phyloP scores from a whole-genome alignment of 1,140 invertebrate species.

The Zaprionus taronus region DNA sequence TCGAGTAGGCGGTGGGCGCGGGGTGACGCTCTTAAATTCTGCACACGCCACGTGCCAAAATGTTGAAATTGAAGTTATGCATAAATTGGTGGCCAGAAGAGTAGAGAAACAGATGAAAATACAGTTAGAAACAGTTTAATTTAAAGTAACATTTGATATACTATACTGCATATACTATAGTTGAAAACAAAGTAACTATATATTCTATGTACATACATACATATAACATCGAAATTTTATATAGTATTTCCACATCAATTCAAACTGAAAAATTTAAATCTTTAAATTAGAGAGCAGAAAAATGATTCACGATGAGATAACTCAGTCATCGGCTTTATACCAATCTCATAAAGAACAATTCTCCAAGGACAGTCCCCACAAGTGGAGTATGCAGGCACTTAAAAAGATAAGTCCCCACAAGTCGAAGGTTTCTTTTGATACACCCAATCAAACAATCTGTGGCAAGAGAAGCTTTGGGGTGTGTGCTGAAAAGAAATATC shows the following conservation, averaged over 20 bases:
- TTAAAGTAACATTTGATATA: neutral
- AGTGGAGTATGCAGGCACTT: too few relatives aligned
- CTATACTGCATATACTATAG: too few relatives aligned
- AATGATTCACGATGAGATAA: neutral
- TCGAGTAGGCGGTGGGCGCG: slow-evolving; percentile 40
- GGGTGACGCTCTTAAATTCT: slow-evolving; percentile 32
- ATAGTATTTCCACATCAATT: neutral
- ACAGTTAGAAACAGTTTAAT: neutral
- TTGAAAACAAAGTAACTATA: too few relatives aligned
- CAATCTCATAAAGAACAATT: too few relatives aligned
- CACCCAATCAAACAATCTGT: neutral
- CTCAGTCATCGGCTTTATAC: too few relatives aligned
- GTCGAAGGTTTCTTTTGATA: neutral
- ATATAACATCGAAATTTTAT: too few relatives aligned
- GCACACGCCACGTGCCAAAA: slow-evolving; percentile 39
- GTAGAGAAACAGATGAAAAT: neutral
- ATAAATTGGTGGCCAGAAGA: neutral
- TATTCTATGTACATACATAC: too few relatives aligned
- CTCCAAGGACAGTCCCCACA: too few relatives aligned
- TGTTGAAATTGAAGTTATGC: slow-evolving; percentile 29
- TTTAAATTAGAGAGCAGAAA: neutral
- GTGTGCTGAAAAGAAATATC: slow-evolving; percentile 13
- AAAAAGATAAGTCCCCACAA: neutral
- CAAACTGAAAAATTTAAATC: neutral
- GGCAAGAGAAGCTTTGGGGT: slow-evolving; percentile 4